phyloP scores from a whole-genome alignment of 35 echinoderm and acorn worm genomes.

The Antedon bifida region DNA sequence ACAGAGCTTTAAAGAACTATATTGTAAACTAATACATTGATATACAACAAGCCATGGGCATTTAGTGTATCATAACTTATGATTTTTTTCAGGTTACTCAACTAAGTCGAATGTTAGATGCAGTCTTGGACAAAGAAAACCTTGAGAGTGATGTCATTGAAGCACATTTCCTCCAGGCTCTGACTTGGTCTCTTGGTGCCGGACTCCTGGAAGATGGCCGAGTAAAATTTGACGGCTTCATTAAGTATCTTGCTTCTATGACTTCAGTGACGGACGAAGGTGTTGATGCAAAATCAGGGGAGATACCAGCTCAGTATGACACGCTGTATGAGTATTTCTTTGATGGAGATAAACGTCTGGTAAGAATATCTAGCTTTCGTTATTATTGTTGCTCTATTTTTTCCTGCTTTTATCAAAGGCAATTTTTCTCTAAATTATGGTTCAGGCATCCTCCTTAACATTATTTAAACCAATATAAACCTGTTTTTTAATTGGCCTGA shows the following conservation, averaged over 20 bases:
- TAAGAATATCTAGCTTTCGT: constrained; percentile 13
- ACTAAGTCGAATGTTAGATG: constrained; percentile 73
- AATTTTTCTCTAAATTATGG: no score
- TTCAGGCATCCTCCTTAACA: no score
- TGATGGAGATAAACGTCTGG: constrained; percentile 59
- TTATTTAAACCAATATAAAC: no score
- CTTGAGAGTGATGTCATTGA: constrained; percentile 52
- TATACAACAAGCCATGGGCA: no score
- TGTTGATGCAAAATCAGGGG: constrained; percentile 57
- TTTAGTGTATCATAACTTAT: no score
- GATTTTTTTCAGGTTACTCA: constrained; percentile 60
- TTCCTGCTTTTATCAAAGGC: no score
- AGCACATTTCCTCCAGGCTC: constrained; percentile 66
- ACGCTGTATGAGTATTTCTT: constrained; percentile 85
- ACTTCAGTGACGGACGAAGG: constrained; percentile 40
- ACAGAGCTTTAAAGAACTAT: no score
- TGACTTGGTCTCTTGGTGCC: constrained; percentile 81
- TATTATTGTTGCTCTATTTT: not conserved
- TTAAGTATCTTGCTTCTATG: constrained; percentile 69
- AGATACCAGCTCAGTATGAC: constrained; percentile 62
- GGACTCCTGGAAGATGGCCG: constrained; percentile 69
- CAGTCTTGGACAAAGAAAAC: constrained; percentile 55
- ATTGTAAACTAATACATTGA: no score
- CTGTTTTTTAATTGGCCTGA: no score
- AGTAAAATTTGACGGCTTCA: constrained; percentile 85